Evolutionary conservation across 2,797 vertebrate genomes (phyloP), one percentile per base, ranked within the genome.

Genomic region (Carcharodon carcharias): DNA sequence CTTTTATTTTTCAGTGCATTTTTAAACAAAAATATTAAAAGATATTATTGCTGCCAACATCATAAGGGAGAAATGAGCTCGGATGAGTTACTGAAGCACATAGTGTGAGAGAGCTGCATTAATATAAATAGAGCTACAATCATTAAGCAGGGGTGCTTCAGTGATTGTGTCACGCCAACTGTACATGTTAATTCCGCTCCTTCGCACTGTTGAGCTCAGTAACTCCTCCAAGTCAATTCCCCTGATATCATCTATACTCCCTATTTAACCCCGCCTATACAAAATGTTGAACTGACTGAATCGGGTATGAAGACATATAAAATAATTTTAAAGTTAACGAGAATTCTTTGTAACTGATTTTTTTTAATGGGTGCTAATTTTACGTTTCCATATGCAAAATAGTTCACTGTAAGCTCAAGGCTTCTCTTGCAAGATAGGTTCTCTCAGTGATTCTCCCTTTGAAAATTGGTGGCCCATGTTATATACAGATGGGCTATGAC

Each of bases 61-160:
- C 45, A 77, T 77, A 54, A 95, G 50, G 69, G 69, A 77, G 94
- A 95, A 95, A n/a, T n/a, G 50, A 77, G 94, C 94, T 56, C 16
- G 94, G 40, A 18, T 54, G 94, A 50, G 61, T 77, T 56, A 77
- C 67, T 77, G 45, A 77, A 77, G 69, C 94, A 95, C 28, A 12
- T 28, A 95, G 50, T 58, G 50, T 95, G 28, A 58, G 94, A 77
- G 67, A 95, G 50, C 94, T 95, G 94, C 67, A 95, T 95, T 95
- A 95, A 95, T 77, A 95, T 95, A 95, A 95, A 95, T 95, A 77
- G 94, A 95, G 94, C 67, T 58, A 73, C 94, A 95, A 77, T 95
- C 94, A 95, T 95, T 95, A 95, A 77, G 31, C 54, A 77, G 71
- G 50, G 94, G 94, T 77, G 69, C 94, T 95, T 95, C 67, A 95